Conservation (phyloP, 2,888 invertebrate species). For the Tribolium freemani region DNA sequence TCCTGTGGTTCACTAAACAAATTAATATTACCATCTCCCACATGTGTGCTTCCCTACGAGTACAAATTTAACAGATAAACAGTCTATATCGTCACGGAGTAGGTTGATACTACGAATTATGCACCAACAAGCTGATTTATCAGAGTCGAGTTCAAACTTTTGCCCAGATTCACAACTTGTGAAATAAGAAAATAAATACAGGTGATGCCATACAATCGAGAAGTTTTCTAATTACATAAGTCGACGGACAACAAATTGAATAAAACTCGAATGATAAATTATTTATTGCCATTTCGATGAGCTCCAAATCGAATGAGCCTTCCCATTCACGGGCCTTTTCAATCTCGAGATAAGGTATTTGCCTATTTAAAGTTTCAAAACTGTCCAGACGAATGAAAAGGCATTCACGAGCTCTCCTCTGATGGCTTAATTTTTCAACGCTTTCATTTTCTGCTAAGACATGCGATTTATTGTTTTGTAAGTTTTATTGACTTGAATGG, state of each 20-base stretch:
- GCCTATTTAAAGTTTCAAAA: constrained; percentile 26
- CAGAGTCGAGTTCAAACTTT: constrained; percentile 6
- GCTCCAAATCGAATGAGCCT: constrained; percentile 7
- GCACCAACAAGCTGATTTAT: constrained; percentile 12
- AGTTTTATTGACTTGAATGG: constrained; percentile 8
- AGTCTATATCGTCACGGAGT: constrained; percentile 22
- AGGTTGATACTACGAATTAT: constrained; percentile 18
- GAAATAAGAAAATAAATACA: too few species aligned
- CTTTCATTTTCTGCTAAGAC: constrained; percentile 21
- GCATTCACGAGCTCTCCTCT: constrained; percentile 19
- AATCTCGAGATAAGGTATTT: constrained; percentile 21
- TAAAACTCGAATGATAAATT: constrained; percentile 12
- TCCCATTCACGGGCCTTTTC: constrained; percentile 3
- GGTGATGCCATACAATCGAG: background rate
- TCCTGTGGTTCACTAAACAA: constrained; percentile 32
- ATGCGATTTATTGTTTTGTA: too few species aligned
- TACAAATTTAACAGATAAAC: constrained; percentile 32
- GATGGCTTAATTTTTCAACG: constrained; percentile 21
- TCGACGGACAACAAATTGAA: constrained; percentile 17
- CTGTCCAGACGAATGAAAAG: constrained; percentile 9
- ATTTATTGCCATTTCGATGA: constrained; percentile 9
- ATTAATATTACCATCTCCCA: constrained; percentile 29
- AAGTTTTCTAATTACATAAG: constrained; percentile 22
- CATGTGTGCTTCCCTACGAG: constrained; percentile 28
- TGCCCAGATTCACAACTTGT: background rate